Conservation (phyloP, 2,888 invertebrate genomes). For the Nephrotoma appendiculata region DNA sequence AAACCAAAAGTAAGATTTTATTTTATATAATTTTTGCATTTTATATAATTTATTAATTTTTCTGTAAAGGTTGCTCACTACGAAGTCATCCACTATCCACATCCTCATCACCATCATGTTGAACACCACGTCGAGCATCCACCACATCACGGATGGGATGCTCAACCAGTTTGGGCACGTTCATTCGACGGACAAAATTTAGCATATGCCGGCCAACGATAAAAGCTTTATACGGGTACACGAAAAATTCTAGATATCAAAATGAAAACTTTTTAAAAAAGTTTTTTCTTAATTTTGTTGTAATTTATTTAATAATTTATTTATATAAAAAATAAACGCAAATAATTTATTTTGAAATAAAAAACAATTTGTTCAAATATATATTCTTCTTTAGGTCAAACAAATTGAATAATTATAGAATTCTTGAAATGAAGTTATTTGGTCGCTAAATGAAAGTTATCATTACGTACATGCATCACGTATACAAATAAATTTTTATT, state of each 20-base stretch:
- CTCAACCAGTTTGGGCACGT: conserved; percentile 48
- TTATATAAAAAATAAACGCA: neutral
- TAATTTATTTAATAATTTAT: neutral
- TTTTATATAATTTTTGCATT: neutral
- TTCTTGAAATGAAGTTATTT: neutral
- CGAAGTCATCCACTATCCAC: conserved; percentile 73
- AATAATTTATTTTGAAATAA: neutral
- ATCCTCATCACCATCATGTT: conserved; percentile 48
- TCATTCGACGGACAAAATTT: conserved; percentile 34
- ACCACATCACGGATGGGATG: conserved; percentile 31
- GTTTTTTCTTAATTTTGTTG: neutral
- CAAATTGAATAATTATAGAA: neutral
- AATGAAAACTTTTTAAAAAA: neutral
- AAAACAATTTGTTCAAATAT: neutral
- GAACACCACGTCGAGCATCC: conserved; percentile 23
- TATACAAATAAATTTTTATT: neutral
- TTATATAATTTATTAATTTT: conserved; percentile 4
- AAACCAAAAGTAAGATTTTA: conserved; percentile 51
- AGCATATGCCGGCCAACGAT: conserved; percentile 26
- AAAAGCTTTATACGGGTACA: neutral
- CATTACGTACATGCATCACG: neutral
- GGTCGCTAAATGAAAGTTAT: neutral
- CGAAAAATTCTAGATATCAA: neutral
- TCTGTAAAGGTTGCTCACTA: conserved; percentile 52
- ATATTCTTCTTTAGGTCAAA: neutral